Evolutionary conservation across 2,113 vertebrate genomes (phyloP), one percentile per base, ranked within the genome.

Genomic region (Daboia siamensis): DNA sequence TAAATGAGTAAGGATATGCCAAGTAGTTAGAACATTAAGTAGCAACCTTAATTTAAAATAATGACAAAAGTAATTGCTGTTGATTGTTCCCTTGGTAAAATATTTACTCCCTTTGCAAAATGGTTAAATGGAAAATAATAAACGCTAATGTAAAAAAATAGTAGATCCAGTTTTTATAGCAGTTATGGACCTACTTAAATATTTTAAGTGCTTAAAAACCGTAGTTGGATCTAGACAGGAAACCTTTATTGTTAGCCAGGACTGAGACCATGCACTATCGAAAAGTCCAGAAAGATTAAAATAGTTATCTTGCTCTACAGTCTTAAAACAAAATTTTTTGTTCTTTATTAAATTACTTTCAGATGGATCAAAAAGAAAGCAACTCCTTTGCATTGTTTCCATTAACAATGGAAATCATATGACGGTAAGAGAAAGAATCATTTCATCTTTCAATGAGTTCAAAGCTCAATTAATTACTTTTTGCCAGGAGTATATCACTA

Each of bases 371-470:
- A 5, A 2, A 80, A 24, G 39, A 54, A 93, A 91, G 92, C 86
- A 44, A n/a, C 33, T 92, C 86, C 87, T 91, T 90, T 64, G 13
- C 57, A 96, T 94, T 95, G 88, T 93, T 95, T 95, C 86, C 80
- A 90, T 26, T 69, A 90, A 96, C 93, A 95, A 94, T 92, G 69
- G 93, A 93, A 96, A 29, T 90, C 93, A 93, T 90, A 44, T 91
- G 92, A 69, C 89, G 93, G n/a, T 93, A 95, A 89, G 93, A 94
- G 90, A 94, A 88, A 90, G 92, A 52, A 8, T 55, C 10, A 12
- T 29, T 44, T 29, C 93, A 94, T 29, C 93, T 64, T 93, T 94
- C 93, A 93, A 90, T 95, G 87, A 56, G 54, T 57, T 92, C 94
- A 46, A 91, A 92, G 64, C 26, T 92, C 26, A 90, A 89, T 85